These are phyloP conservation scores for Sebastes cheni DNA, from an alignment of 2,797 vertebrate species.

Conservation along the genomic window DNA sequence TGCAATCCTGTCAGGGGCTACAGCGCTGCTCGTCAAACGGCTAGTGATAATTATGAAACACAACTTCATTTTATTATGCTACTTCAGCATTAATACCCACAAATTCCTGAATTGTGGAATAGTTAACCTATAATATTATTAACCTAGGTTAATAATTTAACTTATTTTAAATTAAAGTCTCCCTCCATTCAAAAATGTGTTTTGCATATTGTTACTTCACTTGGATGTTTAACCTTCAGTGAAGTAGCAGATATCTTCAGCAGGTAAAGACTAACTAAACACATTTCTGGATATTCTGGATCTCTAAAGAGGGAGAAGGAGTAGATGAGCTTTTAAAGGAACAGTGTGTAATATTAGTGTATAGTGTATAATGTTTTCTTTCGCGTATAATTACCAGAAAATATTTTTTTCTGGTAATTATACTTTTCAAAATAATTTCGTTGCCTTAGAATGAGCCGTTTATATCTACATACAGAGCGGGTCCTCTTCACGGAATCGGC, in stretches of 20 bases:
- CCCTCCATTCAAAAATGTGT: neutral
- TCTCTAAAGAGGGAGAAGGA: neutral
- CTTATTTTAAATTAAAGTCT: neutral
- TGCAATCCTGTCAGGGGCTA: conserved; percentile 33
- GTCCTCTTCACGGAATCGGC: neutral
- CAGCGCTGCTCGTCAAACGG: neutral
- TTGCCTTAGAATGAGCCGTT: neutral
- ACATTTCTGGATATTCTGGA: neutral
- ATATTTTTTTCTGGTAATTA: neutral
- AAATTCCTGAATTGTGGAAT: neutral
- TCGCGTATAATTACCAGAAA: neutral
- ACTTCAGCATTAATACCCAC: neutral
- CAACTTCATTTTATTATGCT: neutral
- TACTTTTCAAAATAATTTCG: neutral
- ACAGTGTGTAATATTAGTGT: neutral
- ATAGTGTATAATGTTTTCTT: neutral
- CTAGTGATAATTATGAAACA: neutral
- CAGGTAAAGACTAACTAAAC: neutral
- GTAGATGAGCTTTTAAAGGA: neutral
- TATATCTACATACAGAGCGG: neutral
- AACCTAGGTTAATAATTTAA: too few relatives aligned
- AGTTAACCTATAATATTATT: too few relatives aligned
- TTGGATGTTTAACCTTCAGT: neutral
- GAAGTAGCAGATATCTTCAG: neutral
- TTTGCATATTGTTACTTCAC: neutral